Conservation (phyloP, 2,888 invertebrate genomes). For the Rambutsinella grinnellia region DNA sequence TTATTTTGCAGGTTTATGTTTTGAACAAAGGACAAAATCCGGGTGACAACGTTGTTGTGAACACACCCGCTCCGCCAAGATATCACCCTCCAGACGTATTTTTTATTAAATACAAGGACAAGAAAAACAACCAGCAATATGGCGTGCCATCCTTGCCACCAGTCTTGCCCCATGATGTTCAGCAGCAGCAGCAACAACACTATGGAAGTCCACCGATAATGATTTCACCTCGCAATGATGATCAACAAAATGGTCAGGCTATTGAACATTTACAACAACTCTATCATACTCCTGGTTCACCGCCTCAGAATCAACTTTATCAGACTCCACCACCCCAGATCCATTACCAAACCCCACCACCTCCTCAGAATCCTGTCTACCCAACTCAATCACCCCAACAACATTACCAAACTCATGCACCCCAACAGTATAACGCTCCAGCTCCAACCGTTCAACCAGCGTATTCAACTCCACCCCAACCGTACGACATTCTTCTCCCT, state of each 20-base stretch:
- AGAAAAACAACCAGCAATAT: not conserved
- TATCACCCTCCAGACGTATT: slow-evolving; percentile 43
- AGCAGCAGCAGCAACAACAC: not conserved
- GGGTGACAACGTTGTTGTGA: slow-evolving; percentile 19
- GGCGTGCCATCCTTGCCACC: not conserved
- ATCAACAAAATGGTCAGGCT: not conserved
- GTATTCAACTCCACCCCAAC: not conserved
- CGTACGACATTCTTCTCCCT: not conserved
- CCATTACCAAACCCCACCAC: not conserved
- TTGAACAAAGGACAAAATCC: slow-evolving; percentile 39
- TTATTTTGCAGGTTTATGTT: slow-evolving; percentile 46
- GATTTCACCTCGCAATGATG: not conserved
- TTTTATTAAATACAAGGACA: slow-evolving; percentile 30
- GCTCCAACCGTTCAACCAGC: not conserved
- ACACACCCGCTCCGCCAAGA: slow-evolving; percentile 39
- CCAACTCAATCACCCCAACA: not conserved
- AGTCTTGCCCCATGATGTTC: too few relatives aligned
- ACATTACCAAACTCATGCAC: not conserved
- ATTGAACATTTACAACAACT: not conserved
- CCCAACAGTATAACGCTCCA: not conserved
- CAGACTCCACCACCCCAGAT: slow-evolving; percentile 10
- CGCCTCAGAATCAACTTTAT: not conserved
- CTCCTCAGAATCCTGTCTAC: not conserved
- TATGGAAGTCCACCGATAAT: slow-evolving; percentile 3
- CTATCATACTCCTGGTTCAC: slow-evolving; percentile 11